Evolutionary conservation across 2,797 vertebrate species (phyloP), one percentile per base, ranked within the genome.

Genomic region (Ciconia nigra): DNA sequence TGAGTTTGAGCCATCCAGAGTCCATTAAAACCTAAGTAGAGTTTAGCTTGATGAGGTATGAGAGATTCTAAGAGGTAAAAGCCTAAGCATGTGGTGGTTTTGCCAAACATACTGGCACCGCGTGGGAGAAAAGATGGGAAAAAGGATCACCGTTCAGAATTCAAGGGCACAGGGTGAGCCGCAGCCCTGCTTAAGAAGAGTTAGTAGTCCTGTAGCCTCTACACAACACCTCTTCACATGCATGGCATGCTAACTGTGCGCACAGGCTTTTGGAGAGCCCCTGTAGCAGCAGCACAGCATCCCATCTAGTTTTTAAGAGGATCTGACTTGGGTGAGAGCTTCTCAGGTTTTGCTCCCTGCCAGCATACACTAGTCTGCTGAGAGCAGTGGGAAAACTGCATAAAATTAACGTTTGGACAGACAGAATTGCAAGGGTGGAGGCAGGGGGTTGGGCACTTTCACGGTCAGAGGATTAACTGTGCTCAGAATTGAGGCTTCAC

Each of bases 201-300:
- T 1, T 6, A 47, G 28, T 20, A 80, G 35, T 28, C 29, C 49
- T 54, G 18, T 9, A 69, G 44, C 31, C 42, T 33, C 49, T 7
- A 12, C 41, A 10, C 17, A 44, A 1, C 22, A 35, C 7, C 46
- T 55, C 47, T 26, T 37, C 49, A 21, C 0, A 0, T 3, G 21
- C 29, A 13, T 0, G 1, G 46, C 0, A 1, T 18, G 33, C 39
- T 41, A 46, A 25, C 41, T 3, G 28, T 1, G 22, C 0, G 52
- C 29, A 22, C 15, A 15, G 19, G 73, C 15, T 35, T 67, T 25
- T 13, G 26, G 49, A 49, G 20, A 52, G 15, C 9, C n/a, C 46
- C 41, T 3, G 7, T 2, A 54, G 49, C 57, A 78, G 70, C 49
- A 71, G 74, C 46, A 51, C 39, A 67, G 57, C 35, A 59, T 58